Conservation (phyloP, 2,113 vertebrate genomes). For the Stegastes partitus region DNA sequence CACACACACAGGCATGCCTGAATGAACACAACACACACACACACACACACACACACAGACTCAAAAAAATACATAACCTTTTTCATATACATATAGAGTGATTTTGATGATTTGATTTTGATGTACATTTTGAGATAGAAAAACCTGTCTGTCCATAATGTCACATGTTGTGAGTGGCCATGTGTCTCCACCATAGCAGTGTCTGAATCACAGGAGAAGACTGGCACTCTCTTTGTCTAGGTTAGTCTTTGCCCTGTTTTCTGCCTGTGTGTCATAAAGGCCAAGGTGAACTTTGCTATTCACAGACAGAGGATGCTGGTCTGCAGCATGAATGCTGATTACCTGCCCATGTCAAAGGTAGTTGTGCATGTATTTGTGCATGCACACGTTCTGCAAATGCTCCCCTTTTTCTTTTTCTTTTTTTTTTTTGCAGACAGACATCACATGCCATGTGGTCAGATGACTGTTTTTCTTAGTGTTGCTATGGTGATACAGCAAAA, state of each 20-base stretch:
- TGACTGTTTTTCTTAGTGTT: slow-evolving; percentile 66
- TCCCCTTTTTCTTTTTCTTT: slow-evolving; percentile 35
- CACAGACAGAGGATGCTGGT: slow-evolving; percentile 44
- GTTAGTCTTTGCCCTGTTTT: slow-evolving; percentile 40
- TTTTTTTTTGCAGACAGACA: slow-evolving; percentile 44
- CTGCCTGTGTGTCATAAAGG: slow-evolving; percentile 58
- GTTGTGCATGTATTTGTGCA: slow-evolving; percentile 25
- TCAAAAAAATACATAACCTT: slow-evolving; percentile 38
- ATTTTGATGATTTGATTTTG: slow-evolving; percentile 26
- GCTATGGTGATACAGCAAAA: slow-evolving; percentile 69
- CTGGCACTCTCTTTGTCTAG: slow-evolving; percentile 13
- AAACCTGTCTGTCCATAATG: slow-evolving; percentile 15
- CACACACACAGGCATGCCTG: slow-evolving; percentile 63
- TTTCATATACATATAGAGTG: slow-evolving; percentile 4
- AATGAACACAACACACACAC: slow-evolving; percentile 53
- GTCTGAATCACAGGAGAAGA: slow-evolving; percentile 39
- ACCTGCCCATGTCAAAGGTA: slow-evolving; percentile 41
- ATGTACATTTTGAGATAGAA: background rate
- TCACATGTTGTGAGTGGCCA: background rate
- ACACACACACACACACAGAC: slow-evolving; percentile 22
- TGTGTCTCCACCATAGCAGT: background rate
- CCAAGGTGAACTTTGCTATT: slow-evolving; percentile 73
- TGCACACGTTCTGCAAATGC: slow-evolving; percentile 34
- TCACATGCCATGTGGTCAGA: slow-evolving; percentile 54
- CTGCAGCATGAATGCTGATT: slow-evolving; percentile 70